Evolutionary conservation across 2,888 invertebrate genomes (phyloP).

Genomic region (Synergus itoensis): DNA sequence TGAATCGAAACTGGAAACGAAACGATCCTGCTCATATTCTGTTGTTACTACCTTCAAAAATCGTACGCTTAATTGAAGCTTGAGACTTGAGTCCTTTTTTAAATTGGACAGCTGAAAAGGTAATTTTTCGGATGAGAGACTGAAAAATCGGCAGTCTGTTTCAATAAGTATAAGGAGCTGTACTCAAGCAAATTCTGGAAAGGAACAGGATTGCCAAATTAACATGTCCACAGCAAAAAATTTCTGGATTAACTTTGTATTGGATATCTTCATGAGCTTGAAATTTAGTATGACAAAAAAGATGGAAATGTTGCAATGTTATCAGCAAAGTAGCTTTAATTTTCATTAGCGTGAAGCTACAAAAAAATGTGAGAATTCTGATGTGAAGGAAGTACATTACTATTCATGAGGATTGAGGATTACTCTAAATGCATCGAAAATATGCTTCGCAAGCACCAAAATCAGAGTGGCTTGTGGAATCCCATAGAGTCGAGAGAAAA

Average conservation of each 20-base stretch:
- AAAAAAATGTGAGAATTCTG: no score
- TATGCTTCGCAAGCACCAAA: constrained; percentile 7
- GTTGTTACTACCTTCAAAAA: neutral
- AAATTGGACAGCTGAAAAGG: neutral
- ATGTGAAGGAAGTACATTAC: no score
- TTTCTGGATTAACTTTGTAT: no score
- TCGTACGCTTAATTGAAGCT: constrained; percentile 10
- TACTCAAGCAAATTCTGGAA: neutral
- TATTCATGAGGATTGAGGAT: neutral
- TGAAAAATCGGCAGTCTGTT: neutral
- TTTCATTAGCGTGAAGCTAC: no score
- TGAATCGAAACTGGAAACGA: neutral
- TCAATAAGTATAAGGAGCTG: neutral
- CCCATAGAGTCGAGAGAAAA: constrained; percentile 20
- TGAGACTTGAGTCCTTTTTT: neutral
- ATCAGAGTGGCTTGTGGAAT: constrained; percentile 14
- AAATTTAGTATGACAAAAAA: no score
- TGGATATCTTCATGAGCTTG: no score
- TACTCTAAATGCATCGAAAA: neutral
- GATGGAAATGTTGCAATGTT: no score
- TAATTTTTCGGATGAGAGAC: neutral
- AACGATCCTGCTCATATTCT: neutral
- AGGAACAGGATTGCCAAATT: neutral
- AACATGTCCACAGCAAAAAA: no score
- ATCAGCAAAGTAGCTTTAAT: no score